Base-by-base conservation (phyloP, 2,888 invertebrate genomes). In the Acrobasis repandana region DNA sequence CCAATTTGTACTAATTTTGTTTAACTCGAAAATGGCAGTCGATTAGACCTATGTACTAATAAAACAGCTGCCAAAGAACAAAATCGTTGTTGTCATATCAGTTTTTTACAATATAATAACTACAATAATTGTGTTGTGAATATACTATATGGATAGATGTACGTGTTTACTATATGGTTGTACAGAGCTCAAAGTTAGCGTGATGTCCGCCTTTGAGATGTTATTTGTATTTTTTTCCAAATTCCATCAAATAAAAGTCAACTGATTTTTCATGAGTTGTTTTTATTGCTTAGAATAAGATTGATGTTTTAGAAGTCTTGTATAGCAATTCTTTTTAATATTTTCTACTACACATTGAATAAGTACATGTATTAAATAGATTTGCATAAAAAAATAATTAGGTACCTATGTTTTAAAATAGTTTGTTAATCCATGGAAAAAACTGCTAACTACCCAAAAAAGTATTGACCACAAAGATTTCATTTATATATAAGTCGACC, bases 181-280 rank as follows among this genome's bases (percentile, higher is more conserved):
- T 85, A 83, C 72, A 81, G 77, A 77, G 85, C 86, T 87, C 86
- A 83, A 86, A 83, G 77, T 75, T 75, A 77, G 75, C 74, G 75
- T 73, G 57, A 71, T 67, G 71, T 82, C 83, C 80, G 82, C 82
- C 83, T 86, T 80, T 79, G 77, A 76, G 79, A 81, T 82, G 73
- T 77, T 76, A 70, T 75, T 77, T 83, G 80, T 85, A 82, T 73
- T 83, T 84, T 83, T 87, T 89, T 87, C 88, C 67, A 90, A 91
- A 88, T 89, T 90, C 72, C 82, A 78, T 83, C 76, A 76, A 87
- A 82, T 89, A 83, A 83, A 90, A 77, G 80, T 83, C 71, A 81
- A 80, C 87, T 83, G 85, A 87, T 88, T 89, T 87, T 80, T 76
- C 65, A 74, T 65, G 10, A 48, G 38, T 61, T 61, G 71, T 71